Conservation (phyloP, 2,797 vertebrate genomes). For the Rallus crepitans region DNA sequence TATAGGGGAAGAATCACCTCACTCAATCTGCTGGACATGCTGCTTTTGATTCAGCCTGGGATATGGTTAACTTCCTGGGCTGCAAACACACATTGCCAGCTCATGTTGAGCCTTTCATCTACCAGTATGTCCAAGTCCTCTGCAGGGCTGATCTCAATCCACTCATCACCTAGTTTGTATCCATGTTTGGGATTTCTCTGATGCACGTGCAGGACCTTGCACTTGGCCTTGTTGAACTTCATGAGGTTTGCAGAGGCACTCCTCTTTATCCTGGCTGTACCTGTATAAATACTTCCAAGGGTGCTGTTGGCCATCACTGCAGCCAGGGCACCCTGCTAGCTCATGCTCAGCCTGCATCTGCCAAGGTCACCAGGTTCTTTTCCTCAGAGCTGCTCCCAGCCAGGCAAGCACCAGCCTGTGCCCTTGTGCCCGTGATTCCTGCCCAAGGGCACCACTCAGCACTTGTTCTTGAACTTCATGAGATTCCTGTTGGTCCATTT, state of each 20-base stretch:
- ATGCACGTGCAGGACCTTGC: too few species aligned
- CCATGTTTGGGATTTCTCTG: background rate
- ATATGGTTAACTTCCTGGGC: too few species aligned
- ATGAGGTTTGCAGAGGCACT: background rate
- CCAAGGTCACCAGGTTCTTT: fast-evolving
- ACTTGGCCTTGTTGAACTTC: background rate
- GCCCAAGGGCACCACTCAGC: background rate
- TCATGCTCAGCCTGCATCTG: background rate
- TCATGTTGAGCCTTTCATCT: too few species aligned
- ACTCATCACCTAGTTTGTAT: background rate
- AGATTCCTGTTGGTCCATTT: background rate
- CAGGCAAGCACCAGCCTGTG: fast-evolving
- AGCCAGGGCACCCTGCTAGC: background rate
- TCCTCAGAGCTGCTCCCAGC: background rate
- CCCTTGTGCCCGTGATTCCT: background rate
- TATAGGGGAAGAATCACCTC: too few species aligned
- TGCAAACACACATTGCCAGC: too few species aligned
- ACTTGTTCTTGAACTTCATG: background rate
- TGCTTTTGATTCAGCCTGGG: too few species aligned
- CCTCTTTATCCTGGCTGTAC: background rate
- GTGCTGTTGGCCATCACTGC: fast-evolving
- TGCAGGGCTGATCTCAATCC: background rate
- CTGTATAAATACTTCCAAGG: background rate
- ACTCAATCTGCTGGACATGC: too few species aligned
- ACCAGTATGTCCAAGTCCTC: too few species aligned